phyloP scores from a whole-genome alignment of 2,113 vertebrate genomes.

The Triplophysa dalaica region DNA sequence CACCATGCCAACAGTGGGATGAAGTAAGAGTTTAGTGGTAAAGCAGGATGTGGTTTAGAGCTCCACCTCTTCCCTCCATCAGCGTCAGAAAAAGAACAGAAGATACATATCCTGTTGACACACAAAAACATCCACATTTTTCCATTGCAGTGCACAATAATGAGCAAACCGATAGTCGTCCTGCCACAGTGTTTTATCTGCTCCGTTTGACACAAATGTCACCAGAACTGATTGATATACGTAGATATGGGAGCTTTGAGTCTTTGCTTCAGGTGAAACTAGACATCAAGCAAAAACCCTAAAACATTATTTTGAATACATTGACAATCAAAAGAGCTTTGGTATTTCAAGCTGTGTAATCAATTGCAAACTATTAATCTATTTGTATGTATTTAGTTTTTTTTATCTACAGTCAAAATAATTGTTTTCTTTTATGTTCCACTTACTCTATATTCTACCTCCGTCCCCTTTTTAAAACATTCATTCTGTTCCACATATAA shows the following conservation, averaged over 20 bases:
- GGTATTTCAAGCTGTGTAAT: neutral
- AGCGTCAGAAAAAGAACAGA: neutral
- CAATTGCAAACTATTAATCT: neutral
- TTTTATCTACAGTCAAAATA: neutral
- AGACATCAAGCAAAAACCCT: too few relatives aligned
- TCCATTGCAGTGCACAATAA: neutral
- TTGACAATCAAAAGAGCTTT: too few relatives aligned
- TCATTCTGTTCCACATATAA: neutral
- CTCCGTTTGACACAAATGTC: neutral
- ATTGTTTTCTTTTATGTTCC: neutral
- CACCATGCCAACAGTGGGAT: slow-evolving; percentile 33
- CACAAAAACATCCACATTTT: neutral
- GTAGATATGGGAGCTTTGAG: neutral
- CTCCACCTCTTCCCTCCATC: slow-evolving; percentile 31
- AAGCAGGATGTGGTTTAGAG: slow-evolving; percentile 57
- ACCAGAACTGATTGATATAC: neutral
- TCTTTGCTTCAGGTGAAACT: neutral
- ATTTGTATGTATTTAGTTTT: neutral
- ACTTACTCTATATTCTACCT: too few relatives aligned
- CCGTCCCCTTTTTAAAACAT: too few relatives aligned
- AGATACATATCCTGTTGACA: slow-evolving; percentile 48
- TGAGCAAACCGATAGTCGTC: neutral
- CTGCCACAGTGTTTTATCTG: neutral
- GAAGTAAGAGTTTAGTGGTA: slow-evolving; percentile 15
- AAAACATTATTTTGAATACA: too few relatives aligned